Conservation (phyloP, 2,113 vertebrate species). For the Mixornis gularis region DNA sequence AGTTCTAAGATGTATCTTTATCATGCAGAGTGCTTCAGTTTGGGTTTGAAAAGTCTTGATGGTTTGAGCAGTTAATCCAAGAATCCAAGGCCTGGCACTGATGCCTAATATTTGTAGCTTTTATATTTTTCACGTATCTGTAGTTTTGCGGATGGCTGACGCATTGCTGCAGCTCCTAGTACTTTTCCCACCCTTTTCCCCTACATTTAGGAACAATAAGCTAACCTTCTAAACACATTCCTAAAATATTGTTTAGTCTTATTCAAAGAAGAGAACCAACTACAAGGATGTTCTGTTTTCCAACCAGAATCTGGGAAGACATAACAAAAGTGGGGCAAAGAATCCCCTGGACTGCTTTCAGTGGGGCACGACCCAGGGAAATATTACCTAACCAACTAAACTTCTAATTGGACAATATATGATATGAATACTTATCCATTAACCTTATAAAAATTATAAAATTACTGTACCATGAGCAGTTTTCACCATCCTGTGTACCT, state of each 20-base stretch:
- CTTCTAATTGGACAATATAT: not conserved
- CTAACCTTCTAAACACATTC: not conserved
- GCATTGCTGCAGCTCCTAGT: too few relatives aligned
- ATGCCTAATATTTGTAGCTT: not conserved
- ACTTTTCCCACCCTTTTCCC: not conserved
- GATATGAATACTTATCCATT: not conserved
- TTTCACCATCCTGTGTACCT: not conserved
- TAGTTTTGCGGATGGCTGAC: not conserved
- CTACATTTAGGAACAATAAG: too few relatives aligned
- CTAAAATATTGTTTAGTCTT: not conserved
- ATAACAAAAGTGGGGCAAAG: not conserved
- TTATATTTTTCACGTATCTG: not conserved
- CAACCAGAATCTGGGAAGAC: not conserved
- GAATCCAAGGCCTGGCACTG: not conserved
- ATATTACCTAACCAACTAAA: not conserved
- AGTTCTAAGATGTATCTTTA: not conserved
- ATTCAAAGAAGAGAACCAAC: not conserved
- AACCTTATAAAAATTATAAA: not conserved
- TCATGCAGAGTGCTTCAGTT: not conserved
- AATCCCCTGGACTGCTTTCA: fast-evolving
- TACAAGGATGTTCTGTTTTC: not conserved
- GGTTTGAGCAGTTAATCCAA: not conserved
- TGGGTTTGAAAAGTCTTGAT: not conserved
- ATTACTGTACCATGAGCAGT: too few relatives aligned
- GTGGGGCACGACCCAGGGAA: not conserved